phyloP scores from a whole-genome alignment of 2,113 vertebrate genomes.

The Acinonyx jubatus region DNA sequence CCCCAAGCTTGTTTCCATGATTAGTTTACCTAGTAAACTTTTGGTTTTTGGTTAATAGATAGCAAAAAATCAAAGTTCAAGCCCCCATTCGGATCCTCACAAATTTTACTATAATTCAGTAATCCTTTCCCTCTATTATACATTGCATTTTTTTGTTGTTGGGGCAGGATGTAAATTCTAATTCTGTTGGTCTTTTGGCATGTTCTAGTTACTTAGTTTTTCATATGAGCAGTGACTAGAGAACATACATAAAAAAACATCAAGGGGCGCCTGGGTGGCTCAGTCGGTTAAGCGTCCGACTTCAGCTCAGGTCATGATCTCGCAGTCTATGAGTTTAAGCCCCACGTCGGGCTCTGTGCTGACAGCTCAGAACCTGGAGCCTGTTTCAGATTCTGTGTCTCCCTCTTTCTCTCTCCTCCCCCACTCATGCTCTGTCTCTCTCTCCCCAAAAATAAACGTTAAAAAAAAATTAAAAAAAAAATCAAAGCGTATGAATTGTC shows the following conservation, averaged over 20 bases:
- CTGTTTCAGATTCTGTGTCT: too few relatives aligned
- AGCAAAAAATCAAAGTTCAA: not conserved
- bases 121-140: not conserved
- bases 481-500: not conserved
- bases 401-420: too few relatives aligned
- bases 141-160: not conserved
- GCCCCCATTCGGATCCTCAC: not conserved
- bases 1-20: not conserved
- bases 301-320: too few relatives aligned
- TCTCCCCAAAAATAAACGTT: too few relatives aligned
- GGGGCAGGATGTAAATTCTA: not conserved
- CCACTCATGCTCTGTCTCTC: too few relatives aligned
- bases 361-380: too few relatives aligned
- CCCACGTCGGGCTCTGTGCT: too few relatives aligned
- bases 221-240: not conserved
- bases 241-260: not conserved
- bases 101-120: not conserved
- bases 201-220: conserved; percentile 19
- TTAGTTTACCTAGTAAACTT: not conserved
- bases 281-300: too few relatives aligned
- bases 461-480: not conserved
- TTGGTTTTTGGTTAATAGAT: not conserved
- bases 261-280: too few relatives aligned
- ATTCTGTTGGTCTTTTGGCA: not conserved
- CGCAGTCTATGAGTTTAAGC: too few relatives aligned